Evolutionary conservation across 1,140 invertebrate genomes (phyloP), one percentile per base, ranked within the genome.

Genomic region (Anastatus disparis): DNA sequence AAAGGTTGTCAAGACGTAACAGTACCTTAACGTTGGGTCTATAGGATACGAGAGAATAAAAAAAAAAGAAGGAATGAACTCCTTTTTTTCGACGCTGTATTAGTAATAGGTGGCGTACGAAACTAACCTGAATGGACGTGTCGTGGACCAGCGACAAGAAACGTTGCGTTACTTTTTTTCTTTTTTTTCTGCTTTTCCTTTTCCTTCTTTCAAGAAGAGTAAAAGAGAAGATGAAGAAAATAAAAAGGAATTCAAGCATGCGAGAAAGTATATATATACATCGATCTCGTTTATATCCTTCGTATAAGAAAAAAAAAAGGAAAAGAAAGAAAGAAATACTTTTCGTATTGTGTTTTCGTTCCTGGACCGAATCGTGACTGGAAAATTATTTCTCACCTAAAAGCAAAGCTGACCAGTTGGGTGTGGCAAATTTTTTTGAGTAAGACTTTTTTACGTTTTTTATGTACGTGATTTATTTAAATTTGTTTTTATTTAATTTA

Each of bases 101-200:
- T 44, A n/a, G 40, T 44, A 44, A 44, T 44, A 44, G 40, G 40
- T n/a, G 40, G 10, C 40, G 15, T 9, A 15, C 9, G 40, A 7
- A 44, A 44, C 40, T 44, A n/a, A n/a, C 40, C 40, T 44, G 40
- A 44, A 44, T 44, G 55, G 55, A 58, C 55, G 55, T 58, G 40
- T 44, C 29, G 35, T 38, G 55, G 29, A 20, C 29, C 13, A n/a
- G 55, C 12, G 55, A 35, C 4, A 4, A 4, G 31, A 10, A n/a
- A n/a, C n/a, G 52, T 55, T 22, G 2, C 24, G 3, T 55, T 55
- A n/a, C 29, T 3, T 20, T 22, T 53, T 26, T 20, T 55, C 27
- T 31, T 22, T 10, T 58, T 35, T 27, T 35, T 58, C 4, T 10
- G 10, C 31, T 58, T 58, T 35, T 58, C 6, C 15, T 44, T 44